Conservation (phyloP, 2,888 invertebrate species). For the Tortricodes alternella region DNA sequence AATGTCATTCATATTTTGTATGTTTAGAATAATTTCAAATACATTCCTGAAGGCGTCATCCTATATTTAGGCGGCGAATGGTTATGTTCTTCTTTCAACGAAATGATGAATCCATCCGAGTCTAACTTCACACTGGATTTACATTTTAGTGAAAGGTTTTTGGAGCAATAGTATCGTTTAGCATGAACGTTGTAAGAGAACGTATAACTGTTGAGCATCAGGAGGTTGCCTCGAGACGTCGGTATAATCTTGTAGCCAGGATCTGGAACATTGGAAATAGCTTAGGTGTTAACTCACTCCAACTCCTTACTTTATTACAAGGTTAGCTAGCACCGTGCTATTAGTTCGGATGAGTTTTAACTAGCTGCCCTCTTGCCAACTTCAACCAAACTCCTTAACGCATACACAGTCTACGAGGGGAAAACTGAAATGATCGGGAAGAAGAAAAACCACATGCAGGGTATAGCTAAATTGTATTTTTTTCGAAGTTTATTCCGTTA, state of each 20-base stretch:
- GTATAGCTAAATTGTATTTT: no score
- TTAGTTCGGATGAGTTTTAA: no score
- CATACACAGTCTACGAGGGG: no score
- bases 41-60: slow-evolving; percentile 9
- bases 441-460: no score
- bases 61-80: slow-evolving; percentile 41
- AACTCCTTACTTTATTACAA: no score
- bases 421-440: no score
- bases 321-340: no score
- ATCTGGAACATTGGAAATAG: slow-evolving; percentile 15
- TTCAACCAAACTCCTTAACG: no score
- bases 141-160: slow-evolving; percentile 40
- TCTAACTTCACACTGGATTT: slow-evolving; percentile 48
- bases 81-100: slow-evolving; percentile 40
- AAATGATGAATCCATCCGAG: slow-evolving; percentile 35
- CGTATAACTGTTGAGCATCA: slow-evolving; percentile 48
- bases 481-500: no score
- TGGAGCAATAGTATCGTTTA: slow-evolving; percentile 34
- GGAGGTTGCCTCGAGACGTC: slow-evolving; percentile 31
- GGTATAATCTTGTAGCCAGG: slow-evolving; percentile 12
- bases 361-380: no score
- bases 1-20: neutral
- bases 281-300: no score
- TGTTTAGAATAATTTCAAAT: slow-evolving; percentile 15
- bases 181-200: slow-evolving; percentile 49